Evolutionary conservation across 2,113 vertebrate species (phyloP), one percentile per base, ranked within the genome.

Genomic region (Rana temporaria): DNA sequence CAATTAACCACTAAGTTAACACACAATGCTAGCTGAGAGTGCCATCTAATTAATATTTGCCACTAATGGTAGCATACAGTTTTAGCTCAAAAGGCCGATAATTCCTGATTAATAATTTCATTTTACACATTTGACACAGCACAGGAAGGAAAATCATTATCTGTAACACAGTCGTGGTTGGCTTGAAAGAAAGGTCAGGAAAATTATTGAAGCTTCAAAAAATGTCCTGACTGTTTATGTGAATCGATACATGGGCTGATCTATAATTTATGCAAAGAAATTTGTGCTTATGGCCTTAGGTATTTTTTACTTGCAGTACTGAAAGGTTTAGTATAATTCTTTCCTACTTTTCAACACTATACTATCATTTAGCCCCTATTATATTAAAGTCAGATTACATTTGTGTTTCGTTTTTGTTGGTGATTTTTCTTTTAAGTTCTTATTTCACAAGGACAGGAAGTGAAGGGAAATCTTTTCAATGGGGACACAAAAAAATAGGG

Each of bases 131-230:
- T 52, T 52, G n/a, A 70, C 42, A 16, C 68, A 15, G n/a, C 38
- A 6, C 34, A 22, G n/a, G 42, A 70, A 24, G 42, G 20, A 70
- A 70, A 70, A 70, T 52, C 38, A 70, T 70, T 70, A 70, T 53
- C 42, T 70, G 42, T 53, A 70, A 52, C 42, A 53, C 12, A 53
- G 68, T 53, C 68, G 24, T 22, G 68, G 38, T 70, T 38, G n/a
- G 48, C 14, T 53, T 70, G 2, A n/a, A 19, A 19, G 12, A 70
- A 70, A 70, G 42, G 42, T 70, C 42, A 70, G 68, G 22, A 6
- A 68, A 53, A 70, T 24, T 17, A 70, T 70, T 24, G 42, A 53
- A 53, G n/a, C 38, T 4, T 24, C 12, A 64, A 32, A 70, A n/a
- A 67, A 67, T 53, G 24, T 22, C 18, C 19, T 20, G 19, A 19